Evolutionary conservation across 2,113 vertebrate genomes (phyloP).

Genomic region (Sapajus apella): DNA sequence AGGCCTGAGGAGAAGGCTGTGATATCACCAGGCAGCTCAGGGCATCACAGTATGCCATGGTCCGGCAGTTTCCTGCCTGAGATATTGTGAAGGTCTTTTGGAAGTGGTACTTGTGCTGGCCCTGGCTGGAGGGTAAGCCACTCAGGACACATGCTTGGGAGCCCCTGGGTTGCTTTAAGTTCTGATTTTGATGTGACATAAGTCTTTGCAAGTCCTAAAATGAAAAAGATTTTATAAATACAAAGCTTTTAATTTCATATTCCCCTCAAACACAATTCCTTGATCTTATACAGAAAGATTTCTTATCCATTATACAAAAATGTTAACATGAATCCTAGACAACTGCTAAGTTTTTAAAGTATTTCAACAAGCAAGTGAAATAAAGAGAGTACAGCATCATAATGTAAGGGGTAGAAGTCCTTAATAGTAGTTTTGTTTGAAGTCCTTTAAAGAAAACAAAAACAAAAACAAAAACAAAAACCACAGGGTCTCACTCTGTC

Average conservation of each 20-base stretch:
- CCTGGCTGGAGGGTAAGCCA: slow-evolving; percentile 81
- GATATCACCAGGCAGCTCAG: slow-evolving; percentile 94
- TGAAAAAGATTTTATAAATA: neutral
- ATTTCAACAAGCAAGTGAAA: neutral
- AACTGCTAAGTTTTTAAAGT: neutral
- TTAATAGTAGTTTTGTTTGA: neutral
- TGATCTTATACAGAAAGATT: neutral
- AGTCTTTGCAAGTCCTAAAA: slow-evolving; percentile 90
- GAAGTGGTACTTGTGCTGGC: slow-evolving; percentile 88
- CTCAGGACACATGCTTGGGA: slow-evolving; percentile 40
- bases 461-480: too few relatives aligned
- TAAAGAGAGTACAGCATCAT: neutral
- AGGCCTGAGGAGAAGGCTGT: slow-evolving; percentile 92
- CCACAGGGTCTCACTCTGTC: neutral
- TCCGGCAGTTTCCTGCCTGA: slow-evolving; percentile 91
- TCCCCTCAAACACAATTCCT: neutral
- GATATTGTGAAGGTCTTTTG: slow-evolving; percentile 92
- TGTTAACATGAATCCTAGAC: neutral
- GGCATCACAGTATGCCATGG: slow-evolving; percentile 90
- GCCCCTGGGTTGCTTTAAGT: slow-evolving; percentile 70
- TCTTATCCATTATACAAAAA: slow-evolving; percentile 2
- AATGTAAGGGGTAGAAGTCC: neutral
- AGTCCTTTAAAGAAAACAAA: neutral
- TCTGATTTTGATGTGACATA: slow-evolving; percentile 80
- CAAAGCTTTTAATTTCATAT: neutral